Conservation (phyloP, 2,113 vertebrate species). For the Corvus cornix region DNA sequence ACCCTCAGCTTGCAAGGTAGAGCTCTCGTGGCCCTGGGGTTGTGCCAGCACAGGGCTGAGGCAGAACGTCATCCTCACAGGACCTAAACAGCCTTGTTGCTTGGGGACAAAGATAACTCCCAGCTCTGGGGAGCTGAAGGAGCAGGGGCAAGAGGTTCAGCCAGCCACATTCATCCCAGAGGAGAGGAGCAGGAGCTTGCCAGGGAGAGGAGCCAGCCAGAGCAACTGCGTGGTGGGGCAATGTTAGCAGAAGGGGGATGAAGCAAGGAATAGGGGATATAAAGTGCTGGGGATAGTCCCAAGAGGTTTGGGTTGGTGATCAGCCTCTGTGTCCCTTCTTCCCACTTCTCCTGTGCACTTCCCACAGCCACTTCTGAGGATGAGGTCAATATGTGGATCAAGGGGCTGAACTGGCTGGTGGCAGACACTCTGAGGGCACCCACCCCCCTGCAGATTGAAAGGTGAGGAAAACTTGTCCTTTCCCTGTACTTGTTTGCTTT, state of each 20-base stretch:
- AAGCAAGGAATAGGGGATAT: not conserved
- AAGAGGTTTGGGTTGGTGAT: not conserved
- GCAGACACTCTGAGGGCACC: constrained; percentile 89
- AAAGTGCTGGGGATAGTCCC: not conserved
- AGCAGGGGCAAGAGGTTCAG: not conserved
- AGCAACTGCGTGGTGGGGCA: not conserved
- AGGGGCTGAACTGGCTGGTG: constrained; percentile 92
- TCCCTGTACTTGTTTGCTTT: not conserved
- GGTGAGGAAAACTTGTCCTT: constrained; percentile 69
- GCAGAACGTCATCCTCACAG: not conserved
- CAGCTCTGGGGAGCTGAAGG: not conserved
- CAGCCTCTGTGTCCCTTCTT: not conserved
- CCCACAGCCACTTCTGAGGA: constrained; percentile 91
- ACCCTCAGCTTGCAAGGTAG: constrained; percentile 94
- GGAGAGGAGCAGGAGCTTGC: not conserved
- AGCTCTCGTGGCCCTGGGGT: accelerated
- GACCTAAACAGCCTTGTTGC: not conserved
- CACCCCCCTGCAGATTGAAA: constrained; percentile 94
- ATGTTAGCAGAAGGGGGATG: not conserved
- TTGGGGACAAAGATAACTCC: not conserved
- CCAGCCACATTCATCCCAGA: accelerated
- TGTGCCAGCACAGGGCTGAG: not conserved
- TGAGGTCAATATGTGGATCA: constrained; percentile 98
- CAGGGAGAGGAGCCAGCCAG: not conserved
- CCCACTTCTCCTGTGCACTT: not conserved